These are phyloP conservation scores for Myopa testacea DNA, from an alignment of 2,888 invertebrate genomes.

Conservation along the genomic window DNA sequence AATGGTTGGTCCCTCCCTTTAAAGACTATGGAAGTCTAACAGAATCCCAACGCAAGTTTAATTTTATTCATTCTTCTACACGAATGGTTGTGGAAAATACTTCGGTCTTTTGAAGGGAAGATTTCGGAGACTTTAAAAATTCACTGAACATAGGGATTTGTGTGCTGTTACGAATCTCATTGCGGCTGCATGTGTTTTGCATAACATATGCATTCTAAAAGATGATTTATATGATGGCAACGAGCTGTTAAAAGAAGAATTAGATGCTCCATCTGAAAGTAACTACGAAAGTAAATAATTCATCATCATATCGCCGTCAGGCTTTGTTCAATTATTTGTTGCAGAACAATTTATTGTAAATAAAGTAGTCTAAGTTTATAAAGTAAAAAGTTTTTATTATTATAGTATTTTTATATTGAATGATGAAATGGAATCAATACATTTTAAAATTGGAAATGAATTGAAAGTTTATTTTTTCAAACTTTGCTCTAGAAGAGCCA, in stretches of 20 bases:
- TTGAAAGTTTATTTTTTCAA: constrained; percentile 9
- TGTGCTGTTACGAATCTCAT: constrained; percentile 43
- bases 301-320: constrained; percentile 13
- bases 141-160: constrained; percentile 48
- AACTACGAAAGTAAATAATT: neutral
- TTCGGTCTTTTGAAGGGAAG: constrained; percentile 54
- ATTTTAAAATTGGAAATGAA: constrained; percentile 6
- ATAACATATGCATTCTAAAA: constrained; percentile 48
- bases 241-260: neutral
- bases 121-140: constrained; percentile 52
- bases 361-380: constrained; percentile 13
- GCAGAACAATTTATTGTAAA: constrained; percentile 18
- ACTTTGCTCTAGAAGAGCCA: neutral
- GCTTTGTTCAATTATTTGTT: constrained; percentile 21
- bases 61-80: constrained; percentile 51
- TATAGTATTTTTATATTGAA: neutral
- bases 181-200: constrained; percentile 49
- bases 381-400: constrained; percentile 3
- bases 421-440: too few species aligned
- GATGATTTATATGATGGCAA: constrained; percentile 30
- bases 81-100: constrained; percentile 54
- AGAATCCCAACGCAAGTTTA: constrained; percentile 52
- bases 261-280: neutral
- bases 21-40: constrained; percentile 54
- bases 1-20: constrained; percentile 53